phyloP scores from a whole-genome alignment of 2,888 invertebrate genomes.

The Drosophila sordidula region DNA sequence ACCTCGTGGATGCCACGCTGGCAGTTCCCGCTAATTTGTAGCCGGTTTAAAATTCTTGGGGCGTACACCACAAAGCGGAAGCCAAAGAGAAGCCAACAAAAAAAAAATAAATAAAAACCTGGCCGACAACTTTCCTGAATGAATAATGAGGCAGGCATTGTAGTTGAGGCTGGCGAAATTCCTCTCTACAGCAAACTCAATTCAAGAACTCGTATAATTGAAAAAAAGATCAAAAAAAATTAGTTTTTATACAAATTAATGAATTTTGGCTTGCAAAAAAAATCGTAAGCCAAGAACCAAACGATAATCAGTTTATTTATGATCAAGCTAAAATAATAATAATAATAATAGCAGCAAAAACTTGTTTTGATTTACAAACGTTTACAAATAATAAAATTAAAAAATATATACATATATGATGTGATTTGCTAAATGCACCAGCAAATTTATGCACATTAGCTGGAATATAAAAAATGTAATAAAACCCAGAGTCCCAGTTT shows the following conservation, averaged over 20 bases:
- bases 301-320: too few species aligned
- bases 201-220: background rate
- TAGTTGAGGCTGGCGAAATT: slow-evolving; percentile 33
- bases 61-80: slow-evolving; percentile 63
- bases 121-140: slow-evolving; percentile 65
- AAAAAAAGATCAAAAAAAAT: slow-evolving; percentile 3
- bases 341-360: too few species aligned
- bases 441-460: too few species aligned
- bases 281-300: too few species aligned
- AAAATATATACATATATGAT: too few species aligned
- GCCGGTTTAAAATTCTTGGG: slow-evolving; percentile 65
- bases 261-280: background rate
- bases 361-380: background rate
- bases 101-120: slow-evolving; percentile 36
- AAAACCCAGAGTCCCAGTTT: too few species aligned
- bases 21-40: slow-evolving; percentile 79
- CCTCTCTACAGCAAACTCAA: slow-evolving; percentile 1
- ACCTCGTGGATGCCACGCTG: slow-evolving; percentile 50
- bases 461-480: too few species aligned
- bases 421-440: too few species aligned
- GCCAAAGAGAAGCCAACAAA: slow-evolving; percentile 33
- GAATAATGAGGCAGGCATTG: slow-evolving; percentile 69
- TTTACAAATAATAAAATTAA: too few species aligned
- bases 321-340: too few species aligned
- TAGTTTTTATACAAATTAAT: background rate